Evolutionary conservation across 2,888 invertebrate species (phyloP), one percentile per base, ranked within the genome.

Genomic region (Lepidochrysops patricia): DNA sequence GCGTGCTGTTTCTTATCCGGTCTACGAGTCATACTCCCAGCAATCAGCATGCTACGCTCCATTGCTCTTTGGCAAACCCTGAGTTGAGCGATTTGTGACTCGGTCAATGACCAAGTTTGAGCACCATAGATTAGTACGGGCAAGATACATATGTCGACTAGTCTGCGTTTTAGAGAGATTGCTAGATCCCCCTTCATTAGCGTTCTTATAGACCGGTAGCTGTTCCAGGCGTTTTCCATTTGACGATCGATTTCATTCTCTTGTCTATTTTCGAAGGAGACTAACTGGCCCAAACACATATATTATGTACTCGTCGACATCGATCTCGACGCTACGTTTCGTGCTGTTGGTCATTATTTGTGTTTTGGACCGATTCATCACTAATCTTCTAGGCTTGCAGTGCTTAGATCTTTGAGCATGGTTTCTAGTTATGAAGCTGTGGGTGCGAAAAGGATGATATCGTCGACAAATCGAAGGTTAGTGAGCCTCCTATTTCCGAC

Each of bases 361-460:
- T 6, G 60, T 61, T 32, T 63, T 63, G 27, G 61, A 58, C 60
- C 35, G 2, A 26, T 63, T 60, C 61, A 63, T 61, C 7, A 7
- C 4, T 2, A 61, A 57, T 57, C 63, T 57, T 61, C 56, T 23
- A 60, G 62, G 58, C 63, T 62, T 59, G 60, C 62, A 0, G 23
- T 57, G 59, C 54, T 60, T 6, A 62, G 60, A 2, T 58, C 52
- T 52, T 58, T 12, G 12, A 62, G 48, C 54, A 62, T 60, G 0
- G n/a, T 15, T 19, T 35, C 23, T 23, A 58, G 19, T 7, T 58
- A 19, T 1, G 25, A 37, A 12, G 43, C 37, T 13, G 57, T 26
- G 2, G 57, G 13, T 7, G 57, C 3, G 26, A 43, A 27, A 2
- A 43, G 26, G 12, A 57, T 27, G 49, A 57, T 57, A n/a, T 48